Evolutionary conservation across 2,888 invertebrate genomes (phyloP).

Genomic region (Tyria jacobaeae): DNA sequence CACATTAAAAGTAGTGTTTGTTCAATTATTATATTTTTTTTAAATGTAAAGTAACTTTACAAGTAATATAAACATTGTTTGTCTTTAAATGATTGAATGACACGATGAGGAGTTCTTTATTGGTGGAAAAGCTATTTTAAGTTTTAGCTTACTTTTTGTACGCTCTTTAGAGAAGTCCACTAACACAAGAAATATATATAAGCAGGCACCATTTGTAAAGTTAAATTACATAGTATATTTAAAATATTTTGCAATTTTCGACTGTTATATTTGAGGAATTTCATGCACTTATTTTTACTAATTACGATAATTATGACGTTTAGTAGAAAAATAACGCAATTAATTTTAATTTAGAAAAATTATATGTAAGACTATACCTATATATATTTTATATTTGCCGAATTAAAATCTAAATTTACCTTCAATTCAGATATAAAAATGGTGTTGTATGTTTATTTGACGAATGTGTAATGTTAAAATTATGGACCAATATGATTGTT

Average conservation of each 20-base stretch:
- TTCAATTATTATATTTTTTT: conserved; percentile 8
- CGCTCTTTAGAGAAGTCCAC: background rate
- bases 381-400: conserved; percentile 16
- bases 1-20: conserved; percentile 15
- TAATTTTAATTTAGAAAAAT: conserved; percentile 6
- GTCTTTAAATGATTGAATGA: background rate
- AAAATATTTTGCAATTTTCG: conserved; percentile 25
- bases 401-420: background rate
- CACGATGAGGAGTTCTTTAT: background rate
- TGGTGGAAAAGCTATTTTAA: background rate
- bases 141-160: background rate
- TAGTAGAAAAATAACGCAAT: background rate
- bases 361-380: conserved; percentile 6
- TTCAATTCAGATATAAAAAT: background rate
- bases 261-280: conserved; percentile 26
- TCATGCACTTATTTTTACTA: conserved; percentile 18
- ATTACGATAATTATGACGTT: conserved; percentile 16
- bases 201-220: conserved; percentile 9
- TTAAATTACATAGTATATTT: conserved; percentile 17
- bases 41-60: conserved; percentile 15
- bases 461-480: background rate
- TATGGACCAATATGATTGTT: conserved; percentile 7
- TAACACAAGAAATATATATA: background rate
- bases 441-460: conserved; percentile 3
- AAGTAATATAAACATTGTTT: background rate